Evolutionary conservation across 2,888 invertebrate species (phyloP).

Genomic region (Monopis laevigella): DNA sequence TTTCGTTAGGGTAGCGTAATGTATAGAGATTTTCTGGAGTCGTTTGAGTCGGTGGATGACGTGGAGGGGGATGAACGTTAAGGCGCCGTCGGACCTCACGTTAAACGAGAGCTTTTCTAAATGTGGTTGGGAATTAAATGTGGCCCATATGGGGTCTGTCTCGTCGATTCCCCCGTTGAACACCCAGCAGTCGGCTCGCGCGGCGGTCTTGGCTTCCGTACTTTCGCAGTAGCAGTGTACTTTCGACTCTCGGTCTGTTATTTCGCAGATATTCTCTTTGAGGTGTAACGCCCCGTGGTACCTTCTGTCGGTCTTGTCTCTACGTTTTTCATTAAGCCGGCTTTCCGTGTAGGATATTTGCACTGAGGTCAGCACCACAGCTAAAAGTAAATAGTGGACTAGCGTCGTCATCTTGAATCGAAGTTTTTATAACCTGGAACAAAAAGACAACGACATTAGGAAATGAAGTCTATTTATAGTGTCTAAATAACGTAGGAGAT

Average conservation of each 20-base stretch:
- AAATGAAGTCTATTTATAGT: conserved; percentile 5
- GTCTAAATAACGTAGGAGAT: too few species aligned
- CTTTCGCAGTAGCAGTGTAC: conserved; percentile 75
- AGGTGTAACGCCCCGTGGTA: conserved; percentile 39
- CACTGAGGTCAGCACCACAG: conserved; percentile 59
- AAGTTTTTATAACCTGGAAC: conserved; percentile 38
- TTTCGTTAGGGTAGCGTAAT: conserved; percentile 76
- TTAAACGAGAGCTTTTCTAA: conserved; percentile 75
- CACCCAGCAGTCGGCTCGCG: conserved; percentile 81
- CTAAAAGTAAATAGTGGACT: conserved; percentile 60
- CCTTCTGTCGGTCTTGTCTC: conserved; percentile 57
- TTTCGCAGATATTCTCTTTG: conserved; percentile 68
- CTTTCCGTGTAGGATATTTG: conserved; percentile 64
- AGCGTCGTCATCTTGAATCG: conserved; percentile 44
- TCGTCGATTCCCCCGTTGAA: conserved; percentile 74
- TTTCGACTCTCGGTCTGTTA: conserved; percentile 61
- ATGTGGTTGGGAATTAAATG: conserved; percentile 76
- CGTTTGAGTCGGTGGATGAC: conserved; percentile 72
- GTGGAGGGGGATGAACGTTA: conserved; percentile 76
- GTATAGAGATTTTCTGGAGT: conserved; percentile 73
- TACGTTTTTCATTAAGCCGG: conserved; percentile 62
- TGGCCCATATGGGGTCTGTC: conserved; percentile 76
- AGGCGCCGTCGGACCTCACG: conserved; percentile 73
- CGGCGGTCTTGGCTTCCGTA: conserved; percentile 64
- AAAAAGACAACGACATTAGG: conserved; percentile 28